Base-by-base conservation (phyloP, 2,888 invertebrate species). In the Thereva unica region DNA sequence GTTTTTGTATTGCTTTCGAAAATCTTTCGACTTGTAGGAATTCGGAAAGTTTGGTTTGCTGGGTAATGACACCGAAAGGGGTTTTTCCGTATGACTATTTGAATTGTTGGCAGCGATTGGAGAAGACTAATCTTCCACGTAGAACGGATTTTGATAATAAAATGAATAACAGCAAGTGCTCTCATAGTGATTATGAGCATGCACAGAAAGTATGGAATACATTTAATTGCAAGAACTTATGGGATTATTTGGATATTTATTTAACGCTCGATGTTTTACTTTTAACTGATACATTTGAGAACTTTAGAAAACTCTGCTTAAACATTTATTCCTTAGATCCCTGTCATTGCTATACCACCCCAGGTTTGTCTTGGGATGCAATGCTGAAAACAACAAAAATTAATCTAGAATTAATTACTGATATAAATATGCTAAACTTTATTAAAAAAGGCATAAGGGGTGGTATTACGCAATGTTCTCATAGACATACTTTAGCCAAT, bases 191-290 rank as follows among this genome's bases (percentile, higher is more conserved):
- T 52, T 78, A 78, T 70, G 38, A 67, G 4, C 76, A 76, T 71
- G 78, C 78, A 4, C 41, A 68, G 41, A 70, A 68, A 5, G 75
- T 78, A 0, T 79, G 78, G 77, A 23, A 71, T 0, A 67, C 44
- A 37, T 78, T 80, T 54, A 53, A 74, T 2, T 73, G 74, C 44
- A 57, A 71, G 42, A 76, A 68, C 23, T 65, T 79, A 38, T 72
- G 73, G 1, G 75, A 77, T 53, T 80, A 80, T 67, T 71, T 72
- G 2, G 74, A 78, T 38, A 23, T 78, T 52, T 78, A 52, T 35
- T 40, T 52, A 34, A 76, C 75, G 71, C 74, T 75, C 0, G 78
- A 80, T 70, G 73, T 80, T 3, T 66, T 78, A 10, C 66, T 78
- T 4, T 67, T 77, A 40, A 73, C 74, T 3, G 78, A 79, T 64